Evolutionary conservation across 2,797 vertebrate species (phyloP).

Genomic region (Clamator glandarius): DNA sequence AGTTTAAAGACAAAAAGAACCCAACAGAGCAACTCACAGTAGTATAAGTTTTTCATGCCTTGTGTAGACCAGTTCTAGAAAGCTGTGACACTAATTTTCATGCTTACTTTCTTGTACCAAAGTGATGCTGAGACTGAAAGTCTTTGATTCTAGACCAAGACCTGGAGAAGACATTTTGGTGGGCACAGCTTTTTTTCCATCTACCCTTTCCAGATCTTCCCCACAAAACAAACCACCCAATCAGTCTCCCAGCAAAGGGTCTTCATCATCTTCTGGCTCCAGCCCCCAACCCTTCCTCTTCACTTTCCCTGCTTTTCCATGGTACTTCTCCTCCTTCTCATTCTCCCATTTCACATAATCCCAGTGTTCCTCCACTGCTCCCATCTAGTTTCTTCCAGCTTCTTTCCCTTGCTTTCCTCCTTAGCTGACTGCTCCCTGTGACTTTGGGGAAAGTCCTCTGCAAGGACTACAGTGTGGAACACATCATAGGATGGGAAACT

Average conservation of each 20-base stretch:
- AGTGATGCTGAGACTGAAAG: not conserved
- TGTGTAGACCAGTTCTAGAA: not conserved
- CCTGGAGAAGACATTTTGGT: not conserved
- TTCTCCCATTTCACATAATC: not conserved
- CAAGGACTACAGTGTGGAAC: not conserved
- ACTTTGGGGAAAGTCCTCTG: not conserved
- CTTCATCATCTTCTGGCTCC: not conserved
- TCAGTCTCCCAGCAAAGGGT: not conserved
- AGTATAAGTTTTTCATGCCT: fast-evolving
- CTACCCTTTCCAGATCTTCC: not conserved
- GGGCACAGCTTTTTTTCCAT: not conserved
- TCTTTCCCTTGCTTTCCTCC: not conserved
- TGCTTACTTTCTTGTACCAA: not conserved
- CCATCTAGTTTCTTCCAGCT: not conserved
- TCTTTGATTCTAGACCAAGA: not conserved
- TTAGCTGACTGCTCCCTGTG: not conserved
- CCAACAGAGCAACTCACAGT: not conserved
- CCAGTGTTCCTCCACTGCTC: not conserved
- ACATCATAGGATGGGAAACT: fast-evolving
- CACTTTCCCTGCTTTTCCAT: not conserved
- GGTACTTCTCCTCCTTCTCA: not conserved
- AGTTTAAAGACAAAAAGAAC: not conserved
- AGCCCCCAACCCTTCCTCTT: not conserved
- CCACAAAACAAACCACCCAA: not conserved
- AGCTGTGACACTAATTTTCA: not conserved